Evolutionary conservation across 2,888 invertebrate genomes (phyloP).

Genomic region (Lamellibrachia columna): DNA sequence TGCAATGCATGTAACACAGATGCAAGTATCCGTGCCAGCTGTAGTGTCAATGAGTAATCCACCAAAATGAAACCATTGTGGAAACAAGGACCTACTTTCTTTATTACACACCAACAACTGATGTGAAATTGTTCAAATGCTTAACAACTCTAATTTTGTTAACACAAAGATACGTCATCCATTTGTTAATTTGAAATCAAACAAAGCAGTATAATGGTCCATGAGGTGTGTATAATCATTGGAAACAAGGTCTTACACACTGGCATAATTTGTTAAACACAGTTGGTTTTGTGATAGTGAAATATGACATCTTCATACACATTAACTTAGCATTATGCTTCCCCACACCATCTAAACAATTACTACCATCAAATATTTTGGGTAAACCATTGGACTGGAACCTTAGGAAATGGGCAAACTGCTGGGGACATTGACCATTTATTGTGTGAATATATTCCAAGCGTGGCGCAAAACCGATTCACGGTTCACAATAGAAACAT

Average conservation of each 20-base stretch:
- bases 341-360: background rate
- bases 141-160: background rate
- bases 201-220: background rate
- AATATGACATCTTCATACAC: too few relatives aligned
- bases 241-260: background rate
- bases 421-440: background rate
- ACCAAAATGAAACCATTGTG: slow-evolving; percentile 6
- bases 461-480: background rate
- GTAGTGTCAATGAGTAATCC: background rate
- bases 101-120: background rate
- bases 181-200: background rate
- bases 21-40: background rate
- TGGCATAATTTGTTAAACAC: background rate
- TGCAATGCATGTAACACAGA: background rate
- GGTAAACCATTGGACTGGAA: background rate
- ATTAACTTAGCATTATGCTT: too few relatives aligned
- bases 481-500: background rate
- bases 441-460: background rate
- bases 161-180: background rate
- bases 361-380: background rate
- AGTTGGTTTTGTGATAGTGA: too few relatives aligned
- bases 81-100: background rate
- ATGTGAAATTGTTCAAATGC: background rate
- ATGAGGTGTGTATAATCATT: background rate
- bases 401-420: background rate